These are phyloP conservation scores for Muscicapa striata DNA, from an alignment of 2,797 vertebrate species.

Conservation along the genomic window DNA sequence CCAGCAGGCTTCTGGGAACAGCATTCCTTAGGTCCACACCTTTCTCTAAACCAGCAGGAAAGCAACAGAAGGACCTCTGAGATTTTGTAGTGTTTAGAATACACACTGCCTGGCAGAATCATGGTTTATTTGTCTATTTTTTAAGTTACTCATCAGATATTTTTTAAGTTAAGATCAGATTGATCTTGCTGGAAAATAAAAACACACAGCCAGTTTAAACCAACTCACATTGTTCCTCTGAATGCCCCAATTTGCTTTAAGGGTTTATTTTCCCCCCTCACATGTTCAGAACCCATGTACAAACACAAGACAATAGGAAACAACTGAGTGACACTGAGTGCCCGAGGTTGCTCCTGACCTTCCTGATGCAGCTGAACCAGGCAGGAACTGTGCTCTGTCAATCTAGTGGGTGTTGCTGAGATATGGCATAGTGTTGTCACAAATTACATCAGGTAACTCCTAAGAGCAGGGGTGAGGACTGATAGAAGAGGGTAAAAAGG, in stretches of 20 bases:
- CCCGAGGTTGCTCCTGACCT: not conserved
- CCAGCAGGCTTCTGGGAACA: not conserved
- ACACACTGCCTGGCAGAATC: not conserved
- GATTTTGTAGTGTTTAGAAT: not conserved
- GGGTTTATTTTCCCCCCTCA: not conserved
- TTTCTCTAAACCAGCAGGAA: not conserved
- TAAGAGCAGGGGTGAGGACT: not conserved
- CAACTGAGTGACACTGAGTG: not conserved
- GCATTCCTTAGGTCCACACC: not conserved
- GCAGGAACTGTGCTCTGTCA: not conserved
- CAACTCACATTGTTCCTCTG: not conserved
- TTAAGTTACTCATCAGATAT: not conserved
- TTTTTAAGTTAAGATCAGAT: not conserved
- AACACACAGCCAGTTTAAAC: not conserved
- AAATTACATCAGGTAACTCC: not conserved
- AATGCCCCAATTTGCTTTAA: not conserved
- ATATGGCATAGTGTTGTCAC: not conserved
- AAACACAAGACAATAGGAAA: not conserved
- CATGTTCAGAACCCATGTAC: not conserved
- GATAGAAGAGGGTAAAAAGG: not conserved
- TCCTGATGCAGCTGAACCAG: not conserved
- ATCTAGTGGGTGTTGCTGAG: not conserved
- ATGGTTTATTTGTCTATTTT: slow-evolving; percentile 9
- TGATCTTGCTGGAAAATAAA: not conserved
- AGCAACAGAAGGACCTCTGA: not conserved